A percentile compares a stretch with the other conserved stretches of the same genome.
phyloP scores from a whole-genome alignment of 35 echinoderm and acorn worm species.

The Apostichopus californicus region DNA sequence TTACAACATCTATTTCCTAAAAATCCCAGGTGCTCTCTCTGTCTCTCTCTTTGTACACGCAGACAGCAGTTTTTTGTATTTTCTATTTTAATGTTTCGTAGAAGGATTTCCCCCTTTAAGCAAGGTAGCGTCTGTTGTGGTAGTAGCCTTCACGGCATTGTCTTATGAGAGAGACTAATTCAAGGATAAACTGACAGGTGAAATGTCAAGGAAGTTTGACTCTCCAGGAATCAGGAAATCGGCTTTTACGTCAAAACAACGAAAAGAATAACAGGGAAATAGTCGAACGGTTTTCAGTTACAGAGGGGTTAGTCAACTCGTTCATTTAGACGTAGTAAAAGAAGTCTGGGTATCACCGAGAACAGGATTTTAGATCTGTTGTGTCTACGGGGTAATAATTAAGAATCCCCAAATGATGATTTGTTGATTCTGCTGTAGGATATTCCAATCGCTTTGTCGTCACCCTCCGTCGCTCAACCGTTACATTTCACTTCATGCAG shows the following conservation, averaged over 20 bases:
- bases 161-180: not conserved
- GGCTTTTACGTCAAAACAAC: slow-evolving; percentile 39
- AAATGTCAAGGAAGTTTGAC: slow-evolving; percentile 30
- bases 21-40: not conserved
- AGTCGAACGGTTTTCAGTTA: not conserved
- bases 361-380: not conserved
- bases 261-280: slow-evolving; percentile 34
- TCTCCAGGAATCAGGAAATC: slow-evolving; percentile 10
- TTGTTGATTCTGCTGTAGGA: not conserved
- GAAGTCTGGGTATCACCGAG: not conserved
- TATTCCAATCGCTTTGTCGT: not conserved
- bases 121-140: slow-evolving; percentile 17
- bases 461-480: not conserved
- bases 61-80: not conserved
- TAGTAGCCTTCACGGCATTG: not conserved
- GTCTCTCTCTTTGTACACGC: not conserved
- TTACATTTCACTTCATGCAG: not conserved
- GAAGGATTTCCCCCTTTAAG: slow-evolving; percentile 33
- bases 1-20: no score
- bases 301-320: not conserved
- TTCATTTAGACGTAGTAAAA: no score
- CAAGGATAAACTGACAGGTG: not conserved
- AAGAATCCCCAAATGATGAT: no score
- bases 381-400: not conserved
- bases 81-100: slow-evolving; percentile 15